phyloP scores from a whole-genome alignment of 2,113 vertebrate genomes.

The Chionodraco myersi region DNA sequence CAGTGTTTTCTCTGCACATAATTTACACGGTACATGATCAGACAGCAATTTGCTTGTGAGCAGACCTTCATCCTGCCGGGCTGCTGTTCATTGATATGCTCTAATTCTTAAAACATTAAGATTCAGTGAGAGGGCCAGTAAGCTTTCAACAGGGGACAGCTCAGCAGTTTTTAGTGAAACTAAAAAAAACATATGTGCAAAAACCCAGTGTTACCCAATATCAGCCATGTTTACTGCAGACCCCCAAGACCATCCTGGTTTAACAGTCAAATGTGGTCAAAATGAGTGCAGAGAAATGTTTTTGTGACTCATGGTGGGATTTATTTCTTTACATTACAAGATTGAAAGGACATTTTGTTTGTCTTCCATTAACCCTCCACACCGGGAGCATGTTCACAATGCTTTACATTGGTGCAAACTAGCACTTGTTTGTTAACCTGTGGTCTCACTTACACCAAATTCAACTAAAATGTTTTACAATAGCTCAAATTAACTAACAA shows the following conservation, averaged over 20 bases:
- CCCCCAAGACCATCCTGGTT: background rate
- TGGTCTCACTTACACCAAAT: background rate
- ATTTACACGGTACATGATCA: slow-evolving; percentile 53
- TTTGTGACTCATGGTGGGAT: background rate
- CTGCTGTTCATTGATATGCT: slow-evolving; percentile 24
- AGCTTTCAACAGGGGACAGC: slow-evolving; percentile 2
- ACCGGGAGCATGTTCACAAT: background rate
- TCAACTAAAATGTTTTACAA: background rate
- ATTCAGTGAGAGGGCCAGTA: background rate
- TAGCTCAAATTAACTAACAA: background rate
- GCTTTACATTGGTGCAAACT: background rate
- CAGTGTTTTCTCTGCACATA: slow-evolving; percentile 33
- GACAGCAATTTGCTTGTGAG: slow-evolving; percentile 49
- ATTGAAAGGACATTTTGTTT: background rate
- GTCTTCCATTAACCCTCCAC: too few relatives aligned
- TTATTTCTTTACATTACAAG: background rate
- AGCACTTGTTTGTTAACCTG: background rate
- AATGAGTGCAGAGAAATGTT: background rate
- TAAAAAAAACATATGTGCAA: background rate
- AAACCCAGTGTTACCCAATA: too few relatives aligned
- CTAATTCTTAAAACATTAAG: slow-evolving; percentile 15
- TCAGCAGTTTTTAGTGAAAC: background rate
- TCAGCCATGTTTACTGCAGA: background rate
- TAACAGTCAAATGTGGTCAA: background rate
- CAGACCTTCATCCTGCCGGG: slow-evolving; percentile 35